phyloP scores from a whole-genome alignment of 2,888 invertebrate genomes.

The Dexiosoma caninum region DNA sequence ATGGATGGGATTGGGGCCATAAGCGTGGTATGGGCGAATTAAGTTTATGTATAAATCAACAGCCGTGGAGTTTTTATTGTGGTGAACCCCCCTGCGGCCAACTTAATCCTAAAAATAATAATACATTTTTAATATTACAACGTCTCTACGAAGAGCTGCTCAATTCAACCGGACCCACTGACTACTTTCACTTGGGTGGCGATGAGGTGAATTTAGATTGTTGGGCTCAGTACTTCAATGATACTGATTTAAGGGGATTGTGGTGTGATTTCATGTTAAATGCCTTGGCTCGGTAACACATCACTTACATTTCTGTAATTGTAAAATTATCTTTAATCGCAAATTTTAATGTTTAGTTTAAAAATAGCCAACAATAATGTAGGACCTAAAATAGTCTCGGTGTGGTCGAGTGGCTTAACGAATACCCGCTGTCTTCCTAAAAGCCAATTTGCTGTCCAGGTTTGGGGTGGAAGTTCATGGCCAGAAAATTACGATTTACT shows the following conservation, averaged over 20 bases:
- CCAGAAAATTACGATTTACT: conserved; percentile 87
- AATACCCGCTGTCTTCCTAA: conserved; percentile 84
- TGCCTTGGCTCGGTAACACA: conserved; percentile 79
- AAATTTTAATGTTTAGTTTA: conserved; percentile 66
- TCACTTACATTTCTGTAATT: not conserved
- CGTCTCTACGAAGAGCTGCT: conserved; percentile 87
- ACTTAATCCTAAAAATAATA: conserved; percentile 88
- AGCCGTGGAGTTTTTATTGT: conserved; percentile 88
- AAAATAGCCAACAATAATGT: conserved; percentile 76
- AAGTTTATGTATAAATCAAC: conserved; percentile 88
- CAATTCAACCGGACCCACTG: conserved; percentile 85
- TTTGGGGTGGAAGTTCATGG: conserved; percentile 91
- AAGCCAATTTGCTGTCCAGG: conserved; percentile 83
- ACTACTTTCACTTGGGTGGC: conserved; percentile 88
- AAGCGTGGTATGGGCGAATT: conserved; percentile 86
- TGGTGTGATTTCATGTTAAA: conserved; percentile 88
- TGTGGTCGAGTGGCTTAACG: conserved; percentile 89
- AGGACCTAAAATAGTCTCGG: conserved; percentile 78
- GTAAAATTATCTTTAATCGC: not conserved
- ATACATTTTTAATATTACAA: conserved; percentile 85
- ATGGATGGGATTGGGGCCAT: conserved; percentile 91
- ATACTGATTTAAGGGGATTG: conserved; percentile 86
- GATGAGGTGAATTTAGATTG: conserved; percentile 86
- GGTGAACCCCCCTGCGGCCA: conserved; percentile 93
- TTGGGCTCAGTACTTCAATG: conserved; percentile 86